Evolutionary conservation across 2,113 vertebrate species (phyloP).

Genomic region (Fregetta grallaria): DNA sequence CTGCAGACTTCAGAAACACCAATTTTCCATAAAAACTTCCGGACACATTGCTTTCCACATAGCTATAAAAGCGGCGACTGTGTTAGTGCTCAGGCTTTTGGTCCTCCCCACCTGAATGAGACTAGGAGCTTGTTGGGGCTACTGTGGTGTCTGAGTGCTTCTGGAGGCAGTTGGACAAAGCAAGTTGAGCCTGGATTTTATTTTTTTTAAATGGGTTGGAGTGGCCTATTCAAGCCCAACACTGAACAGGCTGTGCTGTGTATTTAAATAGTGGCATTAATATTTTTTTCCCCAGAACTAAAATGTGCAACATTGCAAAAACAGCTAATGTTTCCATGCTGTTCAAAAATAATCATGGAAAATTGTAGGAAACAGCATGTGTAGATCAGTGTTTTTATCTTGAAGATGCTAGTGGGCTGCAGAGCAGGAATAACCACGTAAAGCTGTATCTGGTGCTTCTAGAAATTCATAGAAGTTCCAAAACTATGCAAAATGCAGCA

Average conservation of each 20-base stretch:
- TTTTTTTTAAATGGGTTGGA: neutral
- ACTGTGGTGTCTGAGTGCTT: neutral
- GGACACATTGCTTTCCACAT: rapidly evolving
- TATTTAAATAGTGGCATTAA: neutral
- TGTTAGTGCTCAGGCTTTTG: neutral
- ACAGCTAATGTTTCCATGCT: neutral
- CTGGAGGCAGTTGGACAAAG: neutral
- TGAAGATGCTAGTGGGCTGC: neutral
- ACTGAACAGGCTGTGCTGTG: neutral
- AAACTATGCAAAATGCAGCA: neutral
- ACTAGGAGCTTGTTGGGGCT: neutral
- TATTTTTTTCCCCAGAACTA: neutral
- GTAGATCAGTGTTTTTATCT: neutral
- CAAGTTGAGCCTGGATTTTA: neutral
- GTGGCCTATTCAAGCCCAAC: neutral
- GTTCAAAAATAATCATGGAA: neutral
- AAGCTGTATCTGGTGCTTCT: neutral
- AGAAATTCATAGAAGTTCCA: neutral
- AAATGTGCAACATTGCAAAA: neutral
- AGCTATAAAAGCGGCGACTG: neutral
- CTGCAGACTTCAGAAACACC: neutral
- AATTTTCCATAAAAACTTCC: neutral
- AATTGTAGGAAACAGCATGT: neutral
- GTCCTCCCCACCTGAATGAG: neutral
- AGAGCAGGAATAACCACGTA: neutral